Evolutionary conservation across 2,797 vertebrate species (phyloP).

Genomic region (Cossypha niveicapilla): DNA sequence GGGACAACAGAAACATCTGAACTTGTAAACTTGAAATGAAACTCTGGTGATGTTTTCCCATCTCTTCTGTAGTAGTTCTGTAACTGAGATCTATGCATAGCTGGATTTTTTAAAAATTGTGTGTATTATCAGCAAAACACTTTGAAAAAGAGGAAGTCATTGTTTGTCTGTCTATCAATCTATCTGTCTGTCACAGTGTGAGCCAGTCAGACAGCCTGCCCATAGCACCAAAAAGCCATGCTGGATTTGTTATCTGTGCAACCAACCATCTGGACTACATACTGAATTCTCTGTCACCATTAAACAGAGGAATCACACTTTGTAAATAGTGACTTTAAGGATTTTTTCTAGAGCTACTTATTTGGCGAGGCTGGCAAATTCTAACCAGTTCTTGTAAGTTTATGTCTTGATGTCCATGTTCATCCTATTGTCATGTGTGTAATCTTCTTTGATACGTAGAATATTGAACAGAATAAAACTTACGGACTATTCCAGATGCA

Average conservation of each 20-base stretch:
- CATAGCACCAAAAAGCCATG: background rate
- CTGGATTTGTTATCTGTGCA: background rate
- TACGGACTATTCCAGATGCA: background rate
- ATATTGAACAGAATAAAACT: background rate
- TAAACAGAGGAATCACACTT: conserved; percentile 41
- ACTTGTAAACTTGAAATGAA: conserved; percentile 5
- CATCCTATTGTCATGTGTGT: background rate
- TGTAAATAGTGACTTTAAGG: conserved; percentile 4
- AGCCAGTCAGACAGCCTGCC: conserved; percentile 15
- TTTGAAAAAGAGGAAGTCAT: background rate
- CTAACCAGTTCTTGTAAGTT: background rate
- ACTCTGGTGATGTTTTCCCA: background rate
- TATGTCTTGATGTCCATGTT: background rate
- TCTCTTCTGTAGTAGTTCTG: background rate
- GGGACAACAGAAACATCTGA: conserved; percentile 24
- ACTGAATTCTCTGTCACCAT: conserved; percentile 40
- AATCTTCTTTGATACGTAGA: background rate
- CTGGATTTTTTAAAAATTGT: background rate
- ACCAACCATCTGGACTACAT: conserved; percentile 29
- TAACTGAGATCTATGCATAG: background rate
- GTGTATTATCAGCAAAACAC: background rate
- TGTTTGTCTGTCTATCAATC: background rate
- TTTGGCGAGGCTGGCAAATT: background rate
- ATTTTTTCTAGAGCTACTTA: background rate
- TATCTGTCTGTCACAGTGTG: background rate